Evolutionary conservation across 2,113 vertebrate genomes (phyloP), one percentile per base, ranked within the genome.

Genomic region (Passer montanus): DNA sequence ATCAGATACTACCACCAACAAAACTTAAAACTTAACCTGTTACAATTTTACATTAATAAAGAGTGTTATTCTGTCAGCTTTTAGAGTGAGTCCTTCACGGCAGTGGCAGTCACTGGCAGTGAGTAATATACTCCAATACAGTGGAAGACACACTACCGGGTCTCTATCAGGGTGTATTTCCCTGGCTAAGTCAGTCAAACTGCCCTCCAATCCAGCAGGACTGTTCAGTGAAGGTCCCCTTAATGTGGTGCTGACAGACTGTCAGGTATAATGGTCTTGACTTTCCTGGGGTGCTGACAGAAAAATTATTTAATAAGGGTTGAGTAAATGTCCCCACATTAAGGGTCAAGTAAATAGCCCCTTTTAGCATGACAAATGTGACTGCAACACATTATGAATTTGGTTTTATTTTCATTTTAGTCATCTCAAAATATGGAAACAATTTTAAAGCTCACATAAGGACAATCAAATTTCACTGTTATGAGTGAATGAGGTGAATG

Each of bases 371-470:
- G 55, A 77, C 18, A 53, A 53, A 46, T 8, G 8, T 33, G 33
- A 20, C 16, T 22, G 4, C 44, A 19, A 43, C 5, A 2, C 10
- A 14, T 68, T 79, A 81, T 35, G 11, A 69, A 9, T 62, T 87
- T 53, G 28, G 13, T 37, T 93, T 90, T 78, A 49, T 82, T 93
- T 95, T 93, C 47, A 19, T 30, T 46, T 87, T 67, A 75, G 64
- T 27, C 0, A 41, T 11, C 80, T 87, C 15, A 70, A 97, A 96
- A 93, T 66, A 53, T 30, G 15, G 69, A 18, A 53, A 23, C 53
- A 77, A 85, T 43, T 91, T 95, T 89, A 73, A 87, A 87, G 26
- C 18, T 60, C 21, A 35, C 7, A 19, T 41, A 84, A 62, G 7
- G 26, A 80, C 20, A 81, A 39, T 66, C 13, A 73, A 44, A 37